Conservation (phyloP, 2,797 vertebrate species). For the Hoplostethus atlanticus region DNA sequence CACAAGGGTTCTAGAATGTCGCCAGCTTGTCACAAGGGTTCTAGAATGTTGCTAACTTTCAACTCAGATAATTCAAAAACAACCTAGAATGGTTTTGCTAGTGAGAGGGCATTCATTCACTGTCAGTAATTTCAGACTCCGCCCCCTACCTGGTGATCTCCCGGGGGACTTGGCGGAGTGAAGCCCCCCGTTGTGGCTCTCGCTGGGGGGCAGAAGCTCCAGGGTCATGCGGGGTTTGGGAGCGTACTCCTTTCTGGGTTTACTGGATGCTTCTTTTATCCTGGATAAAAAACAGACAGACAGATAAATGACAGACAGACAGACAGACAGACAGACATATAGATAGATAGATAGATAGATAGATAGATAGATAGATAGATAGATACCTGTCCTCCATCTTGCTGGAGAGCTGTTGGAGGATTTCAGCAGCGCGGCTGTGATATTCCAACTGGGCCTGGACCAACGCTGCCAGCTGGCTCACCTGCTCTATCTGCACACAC, state of each 20-base stretch:
- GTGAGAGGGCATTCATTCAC: too few species aligned
- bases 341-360: background rate
- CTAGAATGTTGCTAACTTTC: too few species aligned
- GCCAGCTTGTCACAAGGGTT: too few species aligned
- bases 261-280: constrained; percentile 92
- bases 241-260: constrained; percentile 92
- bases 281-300: constrained; percentile 71
- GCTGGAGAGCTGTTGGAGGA: constrained; percentile 93
- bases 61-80: too few species aligned
- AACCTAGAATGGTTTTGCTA: too few species aligned
- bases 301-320: background rate
- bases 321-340: background rate
- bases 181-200: constrained; percentile 93
- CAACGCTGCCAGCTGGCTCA: constrained; percentile 96
- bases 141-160: constrained; percentile 90
- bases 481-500: constrained; percentile 92
- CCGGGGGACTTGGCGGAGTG: constrained; percentile 87
- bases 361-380: background rate
- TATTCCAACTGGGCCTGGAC: constrained; percentile 97
- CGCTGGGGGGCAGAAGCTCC: constrained; percentile 88
- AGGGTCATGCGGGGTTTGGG: constrained; percentile 93
- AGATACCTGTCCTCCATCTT: constrained; percentile 94
- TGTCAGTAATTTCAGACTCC: too few species aligned
- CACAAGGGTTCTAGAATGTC: too few species aligned
- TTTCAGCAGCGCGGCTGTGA: constrained; percentile 93